Percentiles rank a stretch among this genome's conserved stretches.
Conservation (phyloP, 2,113 vertebrate species). For the Brachyhypopomus occidentalis region DNA sequence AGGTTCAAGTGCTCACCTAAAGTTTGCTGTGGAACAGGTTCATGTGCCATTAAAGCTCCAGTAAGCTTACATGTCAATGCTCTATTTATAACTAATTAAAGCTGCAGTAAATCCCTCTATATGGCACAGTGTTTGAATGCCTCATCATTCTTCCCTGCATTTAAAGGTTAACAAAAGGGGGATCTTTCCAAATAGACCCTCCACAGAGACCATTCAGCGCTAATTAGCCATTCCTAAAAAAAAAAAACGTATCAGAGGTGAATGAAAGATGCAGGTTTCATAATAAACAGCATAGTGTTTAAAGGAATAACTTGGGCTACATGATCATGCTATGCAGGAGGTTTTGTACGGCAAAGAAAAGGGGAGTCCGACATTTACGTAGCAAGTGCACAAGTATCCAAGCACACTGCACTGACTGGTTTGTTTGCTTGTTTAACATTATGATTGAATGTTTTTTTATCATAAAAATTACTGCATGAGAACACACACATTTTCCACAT, state of each 20-base stretch:
- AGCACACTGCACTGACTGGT: neutral
- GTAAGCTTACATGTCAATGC: neutral
- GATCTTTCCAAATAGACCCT: slow-evolving; percentile 45
- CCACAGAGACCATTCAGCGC: slow-evolving; percentile 51
- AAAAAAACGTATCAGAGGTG: slow-evolving; percentile 33
- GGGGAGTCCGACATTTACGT: neutral
- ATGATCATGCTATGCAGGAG: too few species aligned
- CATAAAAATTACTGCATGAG: neutral
- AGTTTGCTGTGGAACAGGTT: neutral
- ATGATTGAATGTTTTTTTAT: neutral
- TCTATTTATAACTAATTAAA: neutral
- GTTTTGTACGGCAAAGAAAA: too few species aligned
- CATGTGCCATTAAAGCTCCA: neutral
- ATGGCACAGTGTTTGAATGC: slow-evolving; percentile 45
- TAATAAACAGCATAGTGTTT: slow-evolving; percentile 38
- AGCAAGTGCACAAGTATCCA: neutral
- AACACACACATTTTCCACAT: neutral
- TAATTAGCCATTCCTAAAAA: slow-evolving; percentile 52
- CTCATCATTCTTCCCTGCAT: neutral
- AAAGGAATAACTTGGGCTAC: neutral
- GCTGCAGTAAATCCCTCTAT: neutral
- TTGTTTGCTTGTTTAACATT: neutral
- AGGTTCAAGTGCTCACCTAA: neutral
- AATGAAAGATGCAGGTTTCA: slow-evolving; percentile 43
- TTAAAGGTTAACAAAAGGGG: slow-evolving; percentile 20